Conservation (phyloP, 2,113 vertebrate species). For the Petrocephalus zakoni region DNA sequence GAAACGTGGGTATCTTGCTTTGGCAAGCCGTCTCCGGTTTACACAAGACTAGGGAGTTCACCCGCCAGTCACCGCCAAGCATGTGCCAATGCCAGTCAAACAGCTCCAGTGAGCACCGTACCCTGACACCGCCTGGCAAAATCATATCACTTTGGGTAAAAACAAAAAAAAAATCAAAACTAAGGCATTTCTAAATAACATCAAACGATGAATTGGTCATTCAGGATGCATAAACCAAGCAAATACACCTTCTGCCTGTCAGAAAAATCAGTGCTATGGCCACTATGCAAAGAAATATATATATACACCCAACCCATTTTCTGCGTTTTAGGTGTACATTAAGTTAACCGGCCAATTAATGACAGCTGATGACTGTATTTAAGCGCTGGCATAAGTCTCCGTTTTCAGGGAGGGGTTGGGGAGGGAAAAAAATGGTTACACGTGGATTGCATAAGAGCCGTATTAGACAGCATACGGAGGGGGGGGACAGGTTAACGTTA, state of each 20-base stretch:
- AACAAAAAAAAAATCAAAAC: not conserved
- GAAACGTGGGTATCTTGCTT: not conserved
- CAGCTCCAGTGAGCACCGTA: not conserved
- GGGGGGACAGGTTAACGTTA: not conserved
- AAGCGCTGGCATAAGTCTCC: not conserved
- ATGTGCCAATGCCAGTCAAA: not conserved
- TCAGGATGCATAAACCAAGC: not conserved
- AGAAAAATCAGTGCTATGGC: not conserved
- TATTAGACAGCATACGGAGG: not conserved
- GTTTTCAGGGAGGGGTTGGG: not conserved
- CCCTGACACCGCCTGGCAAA: not conserved
- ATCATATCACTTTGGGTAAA: not conserved
- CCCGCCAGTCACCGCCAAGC: not conserved
- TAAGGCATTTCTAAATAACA: not conserved
- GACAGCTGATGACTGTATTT: not conserved
- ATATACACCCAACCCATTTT: not conserved
- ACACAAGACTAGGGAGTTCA: not conserved
- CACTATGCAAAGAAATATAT: not conserved
- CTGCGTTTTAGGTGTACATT: not conserved
- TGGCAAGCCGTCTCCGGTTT: not conserved
- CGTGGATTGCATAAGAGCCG: slow-evolving; percentile 26
- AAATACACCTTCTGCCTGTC: not conserved
- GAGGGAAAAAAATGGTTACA: slow-evolving; percentile 15
- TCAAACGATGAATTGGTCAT: not conserved
- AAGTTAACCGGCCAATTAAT: not conserved